Evolutionary conservation across 2,113 vertebrate genomes (phyloP).

Genomic region (Urocitellus parryii): DNA sequence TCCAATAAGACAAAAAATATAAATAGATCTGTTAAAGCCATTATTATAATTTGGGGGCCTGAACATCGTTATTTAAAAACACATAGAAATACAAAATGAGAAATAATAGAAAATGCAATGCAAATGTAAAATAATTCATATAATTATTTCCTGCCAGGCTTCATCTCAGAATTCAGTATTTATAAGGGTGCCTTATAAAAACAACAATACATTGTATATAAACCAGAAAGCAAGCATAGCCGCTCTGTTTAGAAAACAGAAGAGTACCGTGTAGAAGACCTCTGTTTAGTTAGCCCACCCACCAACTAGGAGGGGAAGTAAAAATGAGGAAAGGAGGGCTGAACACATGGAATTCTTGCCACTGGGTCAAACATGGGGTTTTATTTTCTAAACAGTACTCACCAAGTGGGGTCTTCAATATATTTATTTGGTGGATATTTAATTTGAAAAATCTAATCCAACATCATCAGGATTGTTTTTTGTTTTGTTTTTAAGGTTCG

Average conservation of each 20-base stretch:
- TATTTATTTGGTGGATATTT: not conserved
- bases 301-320: conserved; percentile 80
- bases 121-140: conserved; percentile 77
- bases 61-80: conserved; percentile 82
- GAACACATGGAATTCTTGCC: conserved; percentile 83
- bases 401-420: not conserved
- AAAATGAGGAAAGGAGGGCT: conserved; percentile 76
- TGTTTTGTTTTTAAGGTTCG: not conserved
- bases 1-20: conserved; percentile 66
- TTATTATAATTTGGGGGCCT: conserved; percentile 75
- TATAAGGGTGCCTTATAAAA: conserved; percentile 82
- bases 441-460: conserved; percentile 16
- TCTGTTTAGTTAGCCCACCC: conserved; percentile 90
- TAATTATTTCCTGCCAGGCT: conserved; percentile 83
- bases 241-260: conserved; percentile 89
- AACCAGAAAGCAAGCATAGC: conserved; percentile 87
- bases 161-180: conserved; percentile 84
- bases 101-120: conserved; percentile 73
- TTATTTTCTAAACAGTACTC: conserved; percentile 66
- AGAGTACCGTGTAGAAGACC: conserved; percentile 88
- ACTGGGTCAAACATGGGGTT: conserved; percentile 77
- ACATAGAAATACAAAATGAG: conserved; percentile 76
- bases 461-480: not conserved
- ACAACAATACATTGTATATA: conserved; percentile 85
- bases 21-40: conserved; percentile 78